A percentile compares a stretch with the other conserved stretches of the same genome.
phyloP scores from a whole-genome alignment of 1,140 invertebrate species.

The Monochamus saltuarius region DNA sequence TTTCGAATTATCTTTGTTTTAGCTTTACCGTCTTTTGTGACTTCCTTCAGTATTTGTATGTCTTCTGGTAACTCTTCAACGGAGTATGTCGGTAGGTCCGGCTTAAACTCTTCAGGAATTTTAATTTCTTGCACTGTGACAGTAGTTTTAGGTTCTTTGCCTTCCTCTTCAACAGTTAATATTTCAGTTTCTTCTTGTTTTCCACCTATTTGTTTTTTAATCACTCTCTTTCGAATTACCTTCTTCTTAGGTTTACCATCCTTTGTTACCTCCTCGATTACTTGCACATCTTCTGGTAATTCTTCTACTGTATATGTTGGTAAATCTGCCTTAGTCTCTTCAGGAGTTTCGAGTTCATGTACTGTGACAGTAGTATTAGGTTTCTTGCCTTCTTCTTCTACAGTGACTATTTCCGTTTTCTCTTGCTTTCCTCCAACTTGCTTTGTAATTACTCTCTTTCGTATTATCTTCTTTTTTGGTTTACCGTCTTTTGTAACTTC shows the following conservation, averaged over 20 bases:
- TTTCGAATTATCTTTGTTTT: constrained; percentile 42
- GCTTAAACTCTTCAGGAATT: background rate
- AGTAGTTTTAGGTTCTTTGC: constrained; percentile 39
- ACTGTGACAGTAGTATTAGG: constrained; percentile 45
- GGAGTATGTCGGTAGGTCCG: constrained; percentile 23
- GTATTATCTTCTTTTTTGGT: constrained; percentile 38
- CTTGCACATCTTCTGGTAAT: constrained; percentile 11
- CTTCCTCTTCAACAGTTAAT: constrained; percentile 54
- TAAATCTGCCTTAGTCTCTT: background rate
- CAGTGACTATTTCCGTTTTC: constrained; percentile 41
- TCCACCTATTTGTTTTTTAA: constrained; percentile 26
- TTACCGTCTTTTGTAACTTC: constrained; percentile 48
- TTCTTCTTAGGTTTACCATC: constrained; percentile 34
- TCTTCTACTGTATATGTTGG: constrained; percentile 12
- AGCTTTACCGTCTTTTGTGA: constrained; percentile 13
- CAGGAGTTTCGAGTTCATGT: constrained; percentile 24
- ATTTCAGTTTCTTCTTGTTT: constrained; percentile 25
- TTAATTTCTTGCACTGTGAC: constrained; percentile 28
- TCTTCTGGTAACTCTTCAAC: constrained; percentile 24
- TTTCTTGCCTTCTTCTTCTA: constrained; percentile 46
- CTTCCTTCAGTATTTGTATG: constrained; percentile 26
- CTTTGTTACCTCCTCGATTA: constrained; percentile 20
- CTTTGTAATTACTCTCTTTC: constrained; percentile 32
- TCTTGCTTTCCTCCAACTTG: constrained; percentile 28
- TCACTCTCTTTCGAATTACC: constrained; percentile 38